Base-by-base conservation (phyloP, 1,140 invertebrate genomes). In the Nasonia longicornis region DNA sequence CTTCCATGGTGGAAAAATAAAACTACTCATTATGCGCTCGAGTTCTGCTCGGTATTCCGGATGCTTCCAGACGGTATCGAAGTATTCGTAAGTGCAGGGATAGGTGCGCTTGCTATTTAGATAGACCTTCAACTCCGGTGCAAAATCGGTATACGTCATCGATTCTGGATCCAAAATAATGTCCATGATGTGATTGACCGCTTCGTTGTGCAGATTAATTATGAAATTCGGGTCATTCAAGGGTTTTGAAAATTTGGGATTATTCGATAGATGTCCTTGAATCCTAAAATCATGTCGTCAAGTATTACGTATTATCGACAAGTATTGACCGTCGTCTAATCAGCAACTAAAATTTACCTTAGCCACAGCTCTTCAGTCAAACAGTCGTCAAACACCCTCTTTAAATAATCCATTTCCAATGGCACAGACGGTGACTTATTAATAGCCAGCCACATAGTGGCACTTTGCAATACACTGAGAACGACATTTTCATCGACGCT, bases 281-380 rank as follows among this genome's bases (percentile, higher is more conserved):
- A 95, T 90, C 83, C 90, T 90, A 58, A 73, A 38, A 42, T 35
- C 22, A 48, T 22, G 8, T 31, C 6, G 22, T 72, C 1, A 79
- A 29, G 14, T 12, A 67, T 31, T 67, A 11, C 63, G 22, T n/a
- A 12, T 7, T n/a, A 31, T 10, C 8, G 11, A 29, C 29, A 67
- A 67, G 26, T 67, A 29, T 42, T 42, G 8, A 48, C 35, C 52
- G 20, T 52, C 67, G 52, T 75, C 22, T 58, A 63, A 67, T 29
- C 10, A 80, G 70, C 69, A 45, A 80, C 14, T 16, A 22, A 29
- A 79, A 70, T 16, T 29, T 86, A 90, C 89, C 92, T 92, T 64
- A 92, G 89, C 92, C 94, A 95, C 35, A 95, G 89, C 87, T 95
- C 94, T 83, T 93, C 92, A 66, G 92, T 93, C 29, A 94, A 88